phyloP scores from a whole-genome alignment of 2,797 vertebrate species.

The Malacoraja senta region DNA sequence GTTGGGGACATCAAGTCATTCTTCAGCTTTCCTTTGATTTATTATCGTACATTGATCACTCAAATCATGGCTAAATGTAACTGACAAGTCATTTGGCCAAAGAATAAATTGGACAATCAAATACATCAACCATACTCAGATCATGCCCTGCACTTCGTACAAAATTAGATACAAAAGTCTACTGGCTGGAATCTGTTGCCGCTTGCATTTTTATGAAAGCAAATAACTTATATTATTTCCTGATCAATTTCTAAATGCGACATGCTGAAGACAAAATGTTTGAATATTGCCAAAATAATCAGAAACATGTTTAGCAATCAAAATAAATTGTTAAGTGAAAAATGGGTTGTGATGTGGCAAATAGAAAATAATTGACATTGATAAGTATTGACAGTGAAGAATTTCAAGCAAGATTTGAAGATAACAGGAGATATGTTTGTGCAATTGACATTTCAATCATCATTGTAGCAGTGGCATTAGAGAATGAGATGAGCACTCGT shows the following conservation, averaged over 20 bases:
- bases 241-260: conserved; percentile 5
- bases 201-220: neutral
- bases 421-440: neutral
- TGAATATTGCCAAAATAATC: neutral
- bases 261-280: neutral
- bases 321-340: neutral
- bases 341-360: neutral
- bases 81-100: neutral
- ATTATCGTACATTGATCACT: neutral
- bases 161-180: neutral
- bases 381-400: neutral
- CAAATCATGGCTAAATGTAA: neutral
- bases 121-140: neutral
- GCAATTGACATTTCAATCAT: neutral
- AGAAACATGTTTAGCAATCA: neutral
- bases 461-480: neutral
- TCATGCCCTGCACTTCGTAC: neutral
- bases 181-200: neutral
- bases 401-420: conserved; percentile 1
- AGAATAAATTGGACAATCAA: neutral
- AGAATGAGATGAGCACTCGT: neutral
- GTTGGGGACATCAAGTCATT: neutral
- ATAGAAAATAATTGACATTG: conserved; percentile 15
- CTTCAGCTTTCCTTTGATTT: neutral
- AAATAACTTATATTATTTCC: neutral